phyloP scores from a whole-genome alignment of 1,140 invertebrate genomes.

The Aphaenogaster floridana region DNA sequence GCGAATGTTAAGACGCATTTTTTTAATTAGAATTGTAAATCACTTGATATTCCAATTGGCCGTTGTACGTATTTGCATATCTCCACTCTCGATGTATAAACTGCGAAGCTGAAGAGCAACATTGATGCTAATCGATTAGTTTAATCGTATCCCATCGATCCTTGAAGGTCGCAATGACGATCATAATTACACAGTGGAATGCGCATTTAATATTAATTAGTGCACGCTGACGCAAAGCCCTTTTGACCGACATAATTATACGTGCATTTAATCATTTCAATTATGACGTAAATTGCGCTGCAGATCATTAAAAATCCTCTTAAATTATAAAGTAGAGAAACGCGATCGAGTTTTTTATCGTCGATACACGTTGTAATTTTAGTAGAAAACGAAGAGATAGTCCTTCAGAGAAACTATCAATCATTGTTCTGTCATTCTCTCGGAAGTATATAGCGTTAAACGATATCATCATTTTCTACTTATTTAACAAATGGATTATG shows the following conservation, averaged over 20 bases:
- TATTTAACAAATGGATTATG: not conserved
- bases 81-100: not conserved
- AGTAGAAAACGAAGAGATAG: not conserved
- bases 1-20: not conserved
- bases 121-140: slow-evolving; percentile 48
- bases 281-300: slow-evolving; percentile 31
- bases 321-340: slow-evolving; percentile 24
- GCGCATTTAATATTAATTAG: slow-evolving; percentile 71
- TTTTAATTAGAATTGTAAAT: slow-evolving; percentile 26
- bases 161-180: slow-evolving; percentile 28
- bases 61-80: not conserved
- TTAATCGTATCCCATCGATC: slow-evolving; percentile 28
- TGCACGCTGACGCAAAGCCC: not conserved
- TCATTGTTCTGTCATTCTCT: not conserved
- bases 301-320: slow-evolving; percentile 37
- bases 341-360: slow-evolving; percentile 12
- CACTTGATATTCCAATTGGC: not conserved
- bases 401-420: not conserved
- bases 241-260: slow-evolving; percentile 50
- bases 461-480: not conserved
- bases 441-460: not conserved
- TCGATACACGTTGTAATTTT: not conserved
- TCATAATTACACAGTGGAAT: slow-evolving; percentile 37
- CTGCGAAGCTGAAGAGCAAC: not conserved
- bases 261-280: slow-evolving; percentile 54